phyloP scores from a whole-genome alignment of 2,113 vertebrate genomes.

The Synodontis membranacea region DNA sequence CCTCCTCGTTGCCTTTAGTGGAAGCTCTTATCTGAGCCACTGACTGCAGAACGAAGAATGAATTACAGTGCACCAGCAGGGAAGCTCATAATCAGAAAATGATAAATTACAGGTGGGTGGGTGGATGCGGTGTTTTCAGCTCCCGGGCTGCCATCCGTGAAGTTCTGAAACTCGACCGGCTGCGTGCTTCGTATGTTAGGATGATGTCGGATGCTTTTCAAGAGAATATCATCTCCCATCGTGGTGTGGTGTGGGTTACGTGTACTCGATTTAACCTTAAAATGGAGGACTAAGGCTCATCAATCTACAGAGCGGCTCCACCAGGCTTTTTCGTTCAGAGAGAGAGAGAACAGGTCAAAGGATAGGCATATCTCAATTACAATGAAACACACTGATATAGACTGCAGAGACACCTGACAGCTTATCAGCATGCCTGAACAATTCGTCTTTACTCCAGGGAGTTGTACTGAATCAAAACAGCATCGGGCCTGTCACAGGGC shows the following conservation, averaged over 20 bases:
- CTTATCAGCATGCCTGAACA: conserved; percentile 16
- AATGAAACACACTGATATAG: neutral
- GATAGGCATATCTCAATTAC: neutral
- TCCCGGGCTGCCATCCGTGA: neutral
- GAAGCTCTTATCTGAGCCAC: neutral
- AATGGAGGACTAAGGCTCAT: neutral
- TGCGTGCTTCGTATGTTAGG: neutral
- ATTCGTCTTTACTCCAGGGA: neutral
- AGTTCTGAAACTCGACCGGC: neutral
- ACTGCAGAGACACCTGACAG: conserved; percentile 3
- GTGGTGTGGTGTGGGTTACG: neutral
- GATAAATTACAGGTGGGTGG: conserved; percentile 3
- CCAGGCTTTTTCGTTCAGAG: neutral
- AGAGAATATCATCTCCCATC: neutral
- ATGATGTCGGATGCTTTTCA: neutral
- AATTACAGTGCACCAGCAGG: neutral
- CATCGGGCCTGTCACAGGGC: neutral
- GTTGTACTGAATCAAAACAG: conserved; percentile 6
- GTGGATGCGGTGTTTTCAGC: neutral
- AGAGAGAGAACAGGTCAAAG: neutral
- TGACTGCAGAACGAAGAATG: conserved; percentile 4
- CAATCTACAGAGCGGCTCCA: neutral
- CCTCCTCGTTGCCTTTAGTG: neutral
- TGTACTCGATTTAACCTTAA: neutral
- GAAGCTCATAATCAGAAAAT: conserved; percentile 4